Evolutionary conservation across 53 echinoderm and acorn worm species (phyloP), one percentile per base, ranked within the genome.

Genomic region (Antedon mediterranea): DNA sequence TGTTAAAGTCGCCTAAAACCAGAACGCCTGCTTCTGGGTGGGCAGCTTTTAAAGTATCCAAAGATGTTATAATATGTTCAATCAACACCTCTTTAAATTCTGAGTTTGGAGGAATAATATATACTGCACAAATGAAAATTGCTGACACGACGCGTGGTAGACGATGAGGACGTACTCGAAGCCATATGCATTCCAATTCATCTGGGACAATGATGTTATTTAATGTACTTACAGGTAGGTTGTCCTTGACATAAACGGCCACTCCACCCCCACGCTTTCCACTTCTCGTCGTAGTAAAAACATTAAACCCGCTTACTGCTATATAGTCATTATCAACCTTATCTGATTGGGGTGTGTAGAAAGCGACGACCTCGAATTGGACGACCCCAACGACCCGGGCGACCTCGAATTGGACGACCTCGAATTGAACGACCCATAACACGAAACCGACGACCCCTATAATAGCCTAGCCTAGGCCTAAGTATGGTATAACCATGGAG

Each of bases 221-320:
- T 29, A 84, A 18, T 30, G 37, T 29, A 73, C 28, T 76, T 15
- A 43, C 82, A 18, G 78, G 76, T 18, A 84, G 70, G 70, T 57
- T 80, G 13, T 81, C 34, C 71, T 78, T 81, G 13, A 81, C 71
- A 33, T 88, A 88, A 4, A 88, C 71, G 0, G 88, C 88, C 71
- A 88, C 88, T 37, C 88, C 88, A 73, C 84, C 88, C 31, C 88
- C 81, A 78, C 74, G 41, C 6, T 34, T 43, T n/a, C 78, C 41
- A 72, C 31, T 13, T 83, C 88, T 72, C 4, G 75, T 75, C 41
- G 74, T 84, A 18, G 88, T 81, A 33, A 84, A 84, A 57, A 84
- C 37, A 11, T 71, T 71, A 32, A 78, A 87, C 32, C 80, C 87
- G 76, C 83, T 82, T 43, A 83, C 43, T 1, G 43, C 34, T 31